Percentiles rank a stretch among this genome's conserved stretches.
Evolutionary conservation across 2,888 invertebrate genomes (phyloP).

Genomic region (Apantesis nais): DNA sequence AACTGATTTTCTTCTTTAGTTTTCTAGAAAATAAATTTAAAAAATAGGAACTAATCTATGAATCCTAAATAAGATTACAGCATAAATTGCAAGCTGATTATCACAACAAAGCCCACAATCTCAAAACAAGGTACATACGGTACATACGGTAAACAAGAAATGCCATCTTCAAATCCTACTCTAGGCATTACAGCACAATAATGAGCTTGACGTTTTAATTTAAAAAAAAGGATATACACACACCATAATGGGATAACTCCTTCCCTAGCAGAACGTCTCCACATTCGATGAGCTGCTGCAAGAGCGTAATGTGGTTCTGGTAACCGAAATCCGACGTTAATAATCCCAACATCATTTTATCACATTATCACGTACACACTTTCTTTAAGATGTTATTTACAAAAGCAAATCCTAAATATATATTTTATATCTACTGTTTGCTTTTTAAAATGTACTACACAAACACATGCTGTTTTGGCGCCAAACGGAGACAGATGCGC

Average conservation of each 20-base stretch:
- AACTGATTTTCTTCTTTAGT: neutral
- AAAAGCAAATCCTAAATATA: conserved; percentile 23
- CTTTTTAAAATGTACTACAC: conserved; percentile 38
- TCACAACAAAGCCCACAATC: neutral
- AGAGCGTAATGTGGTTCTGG: conserved; percentile 71
- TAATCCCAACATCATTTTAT: conserved; percentile 75
- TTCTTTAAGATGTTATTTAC: neutral
- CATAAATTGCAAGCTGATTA: neutral
- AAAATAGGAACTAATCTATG: neutral
- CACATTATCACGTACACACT: conserved; percentile 29
- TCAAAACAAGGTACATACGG: neutral
- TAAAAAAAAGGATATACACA: conserved; percentile 29
- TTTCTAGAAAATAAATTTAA: neutral
- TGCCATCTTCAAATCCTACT: neutral
- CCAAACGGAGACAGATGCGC: conserved; percentile 77
- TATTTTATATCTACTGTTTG: conserved; percentile 15
- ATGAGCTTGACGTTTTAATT: too few relatives aligned
- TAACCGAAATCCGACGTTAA: conserved; percentile 76
- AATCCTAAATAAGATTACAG: neutral
- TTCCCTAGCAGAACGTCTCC: conserved; percentile 73
- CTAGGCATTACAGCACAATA: neutral
- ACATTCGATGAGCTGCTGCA: conserved; percentile 79
- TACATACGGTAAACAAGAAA: neutral
- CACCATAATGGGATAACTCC: conserved; percentile 68
- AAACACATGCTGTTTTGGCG: conserved; percentile 70